A percentile compares a stretch with the other conserved stretches of the same genome.
phyloP scores from a whole-genome alignment of 2,113 vertebrate species.

The Pao palembangensis region DNA sequence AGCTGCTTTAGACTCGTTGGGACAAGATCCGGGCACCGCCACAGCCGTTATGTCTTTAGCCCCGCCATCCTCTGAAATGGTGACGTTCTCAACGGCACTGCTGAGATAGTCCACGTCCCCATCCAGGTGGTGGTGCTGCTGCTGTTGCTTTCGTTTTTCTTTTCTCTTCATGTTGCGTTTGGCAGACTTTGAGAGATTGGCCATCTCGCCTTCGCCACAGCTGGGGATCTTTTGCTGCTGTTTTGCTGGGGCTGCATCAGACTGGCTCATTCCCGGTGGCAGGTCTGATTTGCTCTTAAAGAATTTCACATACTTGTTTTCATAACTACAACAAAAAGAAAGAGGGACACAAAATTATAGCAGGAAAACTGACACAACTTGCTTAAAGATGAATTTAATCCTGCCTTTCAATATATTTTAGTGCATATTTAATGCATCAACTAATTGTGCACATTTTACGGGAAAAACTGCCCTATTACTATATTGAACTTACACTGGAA shows the following conservation, averaged over 20 bases:
- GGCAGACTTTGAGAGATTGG: constrained; percentile 83
- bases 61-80: constrained; percentile 40
- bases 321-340: constrained; percentile 77
- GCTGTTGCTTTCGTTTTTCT: constrained; percentile 88
- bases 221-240: constrained; percentile 64
- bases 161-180: constrained; percentile 94
- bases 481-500: constrained; percentile 84
- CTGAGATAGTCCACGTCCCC: constrained; percentile 69
- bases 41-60: constrained; percentile 23
- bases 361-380: not conserved
- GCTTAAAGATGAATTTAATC: not conserved
- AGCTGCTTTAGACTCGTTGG: constrained; percentile 33
- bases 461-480: not conserved
- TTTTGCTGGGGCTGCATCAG: constrained; percentile 50
- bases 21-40: not conserved
- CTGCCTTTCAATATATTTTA: not conserved
- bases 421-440: not conserved
- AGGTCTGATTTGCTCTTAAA: constrained; percentile 93
- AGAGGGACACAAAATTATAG: constrained; percentile 9
- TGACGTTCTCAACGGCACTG: constrained; percentile 74
- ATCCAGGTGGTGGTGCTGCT: constrained; percentile 35
- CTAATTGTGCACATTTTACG: not conserved
- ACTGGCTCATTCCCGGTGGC: constrained; percentile 83
- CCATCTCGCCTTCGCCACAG: constrained; percentile 49
- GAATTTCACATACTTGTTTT: constrained; percentile 97